Percentiles rank a stretch among this genome's conserved stretches.
phyloP scores from a whole-genome alignment of 2,888 invertebrate genomes.

The Drosophila gaucha region DNA sequence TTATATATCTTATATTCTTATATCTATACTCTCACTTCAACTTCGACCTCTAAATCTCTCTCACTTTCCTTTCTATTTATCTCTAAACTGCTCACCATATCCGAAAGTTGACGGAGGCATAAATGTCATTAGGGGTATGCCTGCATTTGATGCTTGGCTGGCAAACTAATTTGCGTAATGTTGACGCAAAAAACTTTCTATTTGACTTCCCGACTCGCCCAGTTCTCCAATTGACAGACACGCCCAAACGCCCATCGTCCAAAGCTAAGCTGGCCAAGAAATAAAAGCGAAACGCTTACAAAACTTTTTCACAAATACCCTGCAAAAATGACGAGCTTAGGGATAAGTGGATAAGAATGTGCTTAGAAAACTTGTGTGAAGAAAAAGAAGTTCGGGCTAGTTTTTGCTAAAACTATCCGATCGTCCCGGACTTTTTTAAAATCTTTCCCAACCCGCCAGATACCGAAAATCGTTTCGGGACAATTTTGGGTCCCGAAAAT shows the following conservation, averaged over 20 bases:
- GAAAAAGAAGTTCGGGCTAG: not conserved
- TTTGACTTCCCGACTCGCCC: conserved; percentile 47
- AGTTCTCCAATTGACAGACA: conserved; percentile 48
- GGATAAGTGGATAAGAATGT: not conserved
- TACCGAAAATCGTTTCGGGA: too few species aligned
- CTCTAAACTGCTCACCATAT: too few species aligned
- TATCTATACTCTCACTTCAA: too few species aligned
- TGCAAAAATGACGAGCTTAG: not conserved
- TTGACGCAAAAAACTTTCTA: conserved; percentile 66
- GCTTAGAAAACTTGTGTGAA: too few species aligned
- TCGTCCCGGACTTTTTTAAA: too few species aligned
- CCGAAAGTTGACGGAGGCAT: conserved; percentile 39
- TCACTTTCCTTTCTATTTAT: too few species aligned
- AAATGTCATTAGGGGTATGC: conserved; percentile 63
- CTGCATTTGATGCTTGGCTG: conserved; percentile 66
- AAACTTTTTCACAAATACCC: conserved; percentile 56
- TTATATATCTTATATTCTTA: too few species aligned
- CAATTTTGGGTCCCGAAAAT: too few species aligned
- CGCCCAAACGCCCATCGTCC: conserved; percentile 1
- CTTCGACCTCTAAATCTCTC: too few species aligned
- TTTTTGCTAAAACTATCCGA: not conserved
- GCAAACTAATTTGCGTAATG: conserved; percentile 81
- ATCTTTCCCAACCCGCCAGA: too few species aligned
- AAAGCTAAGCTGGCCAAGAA: conserved; percentile 30
- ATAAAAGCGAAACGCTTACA: conserved; percentile 45